Conservation (phyloP, 2,113 vertebrate genomes). For the Gnathonemus longibarbis region DNA sequence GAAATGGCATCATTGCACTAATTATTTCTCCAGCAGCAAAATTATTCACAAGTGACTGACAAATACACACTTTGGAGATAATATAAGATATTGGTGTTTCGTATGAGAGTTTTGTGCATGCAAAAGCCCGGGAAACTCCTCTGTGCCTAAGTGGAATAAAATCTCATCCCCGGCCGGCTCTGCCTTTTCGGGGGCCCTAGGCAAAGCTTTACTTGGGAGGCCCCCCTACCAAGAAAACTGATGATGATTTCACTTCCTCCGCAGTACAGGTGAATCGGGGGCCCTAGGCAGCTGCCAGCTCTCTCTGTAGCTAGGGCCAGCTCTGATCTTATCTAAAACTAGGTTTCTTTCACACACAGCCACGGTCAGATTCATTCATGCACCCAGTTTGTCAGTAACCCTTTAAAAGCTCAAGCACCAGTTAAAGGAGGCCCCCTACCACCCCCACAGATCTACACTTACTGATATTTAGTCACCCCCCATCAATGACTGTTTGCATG, state of each 20-base stretch:
- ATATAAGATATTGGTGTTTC: not conserved
- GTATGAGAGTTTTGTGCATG: not conserved
- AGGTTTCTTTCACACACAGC: not conserved
- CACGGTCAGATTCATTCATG: not conserved
- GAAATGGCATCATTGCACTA: not conserved
- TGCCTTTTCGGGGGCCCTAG: not conserved
- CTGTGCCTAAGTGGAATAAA: not conserved
- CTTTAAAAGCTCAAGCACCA: not conserved
- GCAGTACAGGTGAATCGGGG: not conserved
- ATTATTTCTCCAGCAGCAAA: not conserved
- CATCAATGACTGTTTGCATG: not conserved
- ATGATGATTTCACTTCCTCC: not conserved
- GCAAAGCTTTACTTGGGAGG: not conserved
- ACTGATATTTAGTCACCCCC: not conserved
- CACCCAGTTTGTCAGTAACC: not conserved
- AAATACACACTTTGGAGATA: not conserved
- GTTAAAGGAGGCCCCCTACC: not conserved
- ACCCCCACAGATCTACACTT: not conserved
- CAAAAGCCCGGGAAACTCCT: not conserved
- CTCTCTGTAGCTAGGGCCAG: not conserved
- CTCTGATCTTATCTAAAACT: not conserved
- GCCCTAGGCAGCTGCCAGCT: not conserved
- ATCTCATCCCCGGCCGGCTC: not conserved
- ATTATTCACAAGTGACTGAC: not conserved
- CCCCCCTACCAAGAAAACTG: not conserved